Evolutionary conservation across 64 coral and sea anemone genomes (phyloP), one percentile per base, ranked within the genome.

Genomic region (Anthopleura sola): DNA sequence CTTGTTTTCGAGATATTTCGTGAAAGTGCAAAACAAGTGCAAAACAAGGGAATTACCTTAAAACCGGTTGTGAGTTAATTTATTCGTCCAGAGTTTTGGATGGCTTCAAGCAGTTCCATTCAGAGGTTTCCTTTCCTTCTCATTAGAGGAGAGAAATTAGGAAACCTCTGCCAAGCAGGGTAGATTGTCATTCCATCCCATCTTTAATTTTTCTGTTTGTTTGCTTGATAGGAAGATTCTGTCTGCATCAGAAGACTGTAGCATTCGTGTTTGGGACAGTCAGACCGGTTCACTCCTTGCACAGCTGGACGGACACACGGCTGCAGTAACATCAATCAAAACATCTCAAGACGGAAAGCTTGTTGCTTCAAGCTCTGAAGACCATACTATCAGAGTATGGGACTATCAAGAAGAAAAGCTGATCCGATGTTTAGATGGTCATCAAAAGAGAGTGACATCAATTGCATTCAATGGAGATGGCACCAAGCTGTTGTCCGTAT

Each of bases 241-340:
- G 3, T 90, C 88, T n/a, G 88, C 76, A 33, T 90, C 88, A 28
- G 88, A 83, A 16, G 88, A 90, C 78, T 64, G 69, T 20, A 78
- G 44, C 68, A 85, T 90, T 66, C 82, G 88, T 57, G 36, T 90
- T 66, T 90, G 88, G 88, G 69, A 90, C 82, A 85, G 88, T 50
- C 49, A 90, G 40, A 90, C 88, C 26, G 88, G 88, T 26, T 78
- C 82, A 28, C 68, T 90, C 10, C 81, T 56, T 1, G 81, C 88
- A 40, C 88, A 90, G 48, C 88, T 90, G 68, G 88, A 90, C 31
- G 48, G 69, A 60, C 88, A 90, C 54, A 69, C 66, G 36, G 88
- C 80, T 49, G 60, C 88, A n/a, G 88, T 90, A 15, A 90, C 88
- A 24, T 84, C 80, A 23, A 32, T 90, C 17, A 23, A 78, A 44